phyloP scores from a whole-genome alignment of 2,888 invertebrate genomes.

The Lepidochitona cinerea region DNA sequence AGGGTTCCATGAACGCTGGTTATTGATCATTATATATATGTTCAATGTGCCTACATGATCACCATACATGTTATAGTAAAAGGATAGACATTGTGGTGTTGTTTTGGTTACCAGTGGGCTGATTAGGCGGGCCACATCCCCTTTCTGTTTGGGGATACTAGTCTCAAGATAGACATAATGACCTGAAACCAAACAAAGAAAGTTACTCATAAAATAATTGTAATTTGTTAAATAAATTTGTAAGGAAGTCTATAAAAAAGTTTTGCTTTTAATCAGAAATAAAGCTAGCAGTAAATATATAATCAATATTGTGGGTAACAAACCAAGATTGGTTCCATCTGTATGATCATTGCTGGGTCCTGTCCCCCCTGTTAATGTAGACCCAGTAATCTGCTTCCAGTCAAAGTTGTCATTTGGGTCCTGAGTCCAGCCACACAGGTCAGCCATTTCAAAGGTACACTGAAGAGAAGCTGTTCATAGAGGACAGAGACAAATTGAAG shows the following conservation, averaged over 20 bases:
- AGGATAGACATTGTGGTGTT: slow-evolving; percentile 45
- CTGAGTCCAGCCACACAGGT: slow-evolving; percentile 55
- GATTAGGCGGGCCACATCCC: slow-evolving; percentile 26
- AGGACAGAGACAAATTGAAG: too few relatives aligned
- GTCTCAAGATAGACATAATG: slow-evolving; percentile 60
- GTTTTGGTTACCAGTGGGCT: slow-evolving; percentile 26
- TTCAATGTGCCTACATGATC: slow-evolving; percentile 47
- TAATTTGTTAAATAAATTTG: too few relatives aligned
- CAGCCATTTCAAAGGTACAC: slow-evolving; percentile 53
- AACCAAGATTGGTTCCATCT: slow-evolving; percentile 46
- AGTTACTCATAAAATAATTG: too few relatives aligned
- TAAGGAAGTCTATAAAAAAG: too few relatives aligned
- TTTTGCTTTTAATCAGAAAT: too few relatives aligned
- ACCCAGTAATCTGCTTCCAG: slow-evolving; percentile 45
- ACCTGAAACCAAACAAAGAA: slow-evolving; percentile 39
- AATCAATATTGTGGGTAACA: too few relatives aligned
- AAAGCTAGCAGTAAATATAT: too few relatives aligned
- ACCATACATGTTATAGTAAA: slow-evolving; percentile 58
- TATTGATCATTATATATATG: slow-evolving; percentile 36
- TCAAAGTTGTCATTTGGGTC: slow-evolving; percentile 48
- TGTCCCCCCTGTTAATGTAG: slow-evolving; percentile 36
- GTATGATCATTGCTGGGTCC: slow-evolving; percentile 56
- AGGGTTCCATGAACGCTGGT: background rate
- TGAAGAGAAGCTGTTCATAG: background rate
- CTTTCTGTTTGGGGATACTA: slow-evolving; percentile 30